Evolutionary conservation across 2,113 vertebrate species (phyloP), one percentile per base, ranked within the genome.

Genomic region (Scatophagus argus): DNA sequence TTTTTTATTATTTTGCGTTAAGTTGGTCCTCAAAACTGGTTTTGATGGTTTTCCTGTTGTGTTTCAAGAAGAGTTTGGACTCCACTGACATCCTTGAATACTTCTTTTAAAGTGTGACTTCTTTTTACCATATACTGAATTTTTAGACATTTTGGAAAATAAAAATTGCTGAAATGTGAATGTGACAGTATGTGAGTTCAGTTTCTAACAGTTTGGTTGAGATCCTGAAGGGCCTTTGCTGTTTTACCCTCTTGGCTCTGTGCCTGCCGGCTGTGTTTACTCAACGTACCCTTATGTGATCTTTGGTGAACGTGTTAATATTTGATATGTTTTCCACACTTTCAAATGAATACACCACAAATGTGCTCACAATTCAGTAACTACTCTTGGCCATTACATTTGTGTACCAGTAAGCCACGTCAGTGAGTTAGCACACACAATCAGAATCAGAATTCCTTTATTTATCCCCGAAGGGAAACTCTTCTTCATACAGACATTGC

Each of bases 101-200:
- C 82, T 87, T 77, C 38, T 58, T 86, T 78, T 38, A 17, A 73
- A 52, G 7, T 77, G 38, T 70, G 47, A 86, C 32, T 70, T 68
- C 36, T 74, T 86, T 88, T 84, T 80, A 88, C 36, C 23, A 56
- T 80, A 72, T 86, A 31, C 72, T 81, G 56, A 70, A 64, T 88
- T 88, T 90, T 86, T 85, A 74, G 64, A 88, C 34, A 64, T 76
- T 89, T 90, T 88, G 62, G 76, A 87, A 74, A 93, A 91, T 92
- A 89, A 91, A 93, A 71, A 19, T 49, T n/a, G 3, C 17, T 58
- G 27, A 81, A 84, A 77, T 32, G 44, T 29, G 3, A 7, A n/a
- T n/a, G n/a, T n/a, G n/a, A 23, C 43, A 14, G 16, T 47, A 6
- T 64, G 23, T 36, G 36, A 38, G 4, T 60, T 62, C 9, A 23